phyloP scores from a whole-genome alignment of 2,797 vertebrate genomes.

The Darevskia nairensis region DNA sequence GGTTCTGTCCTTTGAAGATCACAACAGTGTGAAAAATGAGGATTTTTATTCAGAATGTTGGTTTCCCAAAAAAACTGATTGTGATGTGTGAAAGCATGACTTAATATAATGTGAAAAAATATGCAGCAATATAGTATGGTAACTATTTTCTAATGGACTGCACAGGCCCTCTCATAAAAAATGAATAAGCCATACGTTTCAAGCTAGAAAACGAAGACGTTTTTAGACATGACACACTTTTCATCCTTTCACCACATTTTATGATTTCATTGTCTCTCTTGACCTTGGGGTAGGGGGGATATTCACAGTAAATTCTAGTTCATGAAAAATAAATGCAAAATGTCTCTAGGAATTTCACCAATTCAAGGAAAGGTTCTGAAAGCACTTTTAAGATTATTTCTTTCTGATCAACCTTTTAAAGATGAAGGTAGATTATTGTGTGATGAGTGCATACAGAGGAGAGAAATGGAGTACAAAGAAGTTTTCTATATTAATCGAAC shows the following conservation, averaged over 20 bases:
- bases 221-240: slow-evolving; percentile 13
- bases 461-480: accelerated
- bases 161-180: slow-evolving; percentile 43
- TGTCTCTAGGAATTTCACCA: slow-evolving; percentile 10
- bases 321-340: slow-evolving; percentile 14
- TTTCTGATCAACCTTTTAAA: neutral
- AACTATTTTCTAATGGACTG: slow-evolving; percentile 56
- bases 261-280: slow-evolving; percentile 27
- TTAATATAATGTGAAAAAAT: slow-evolving; percentile 36
- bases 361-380: slow-evolving; percentile 25
- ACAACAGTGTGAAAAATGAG: slow-evolving; percentile 36
- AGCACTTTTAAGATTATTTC: slow-evolving; percentile 13
- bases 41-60: slow-evolving; percentile 27
- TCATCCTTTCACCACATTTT: slow-evolving; percentile 31
- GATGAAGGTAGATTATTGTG: neutral
- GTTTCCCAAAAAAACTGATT: slow-evolving; percentile 16
- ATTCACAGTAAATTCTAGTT: slow-evolving; percentile 16
- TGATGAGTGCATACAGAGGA: neutral
- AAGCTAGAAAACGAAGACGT: slow-evolving; percentile 32
- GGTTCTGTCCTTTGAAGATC: slow-evolving; percentile 42
- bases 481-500: neutral
- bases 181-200: slow-evolving; percentile 48
- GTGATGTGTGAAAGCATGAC: slow-evolving; percentile 6
- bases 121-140: slow-evolving; percentile 20
- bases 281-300: slow-evolving; percentile 11